These are phyloP conservation scores for Ochropleura leucogaster DNA, from an alignment of 2,888 invertebrate species.

Conservation along the genomic window DNA sequence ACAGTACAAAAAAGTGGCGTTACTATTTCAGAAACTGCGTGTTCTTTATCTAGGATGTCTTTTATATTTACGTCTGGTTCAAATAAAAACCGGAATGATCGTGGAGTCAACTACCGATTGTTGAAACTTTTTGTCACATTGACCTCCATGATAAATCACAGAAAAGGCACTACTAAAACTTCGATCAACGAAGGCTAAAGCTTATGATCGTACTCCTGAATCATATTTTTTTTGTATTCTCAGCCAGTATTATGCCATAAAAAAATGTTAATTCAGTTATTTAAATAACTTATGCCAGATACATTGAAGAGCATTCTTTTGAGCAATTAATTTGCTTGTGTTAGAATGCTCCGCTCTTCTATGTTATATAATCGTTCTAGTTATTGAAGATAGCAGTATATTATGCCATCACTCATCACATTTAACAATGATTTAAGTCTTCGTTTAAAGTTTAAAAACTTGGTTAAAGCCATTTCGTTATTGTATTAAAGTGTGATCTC, in stretches of 20 bases:
- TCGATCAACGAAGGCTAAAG: no score
- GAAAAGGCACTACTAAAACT: no score
- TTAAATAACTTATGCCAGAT: no score
- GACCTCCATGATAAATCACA: background rate
- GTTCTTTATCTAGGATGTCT: background rate
- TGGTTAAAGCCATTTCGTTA: background rate
- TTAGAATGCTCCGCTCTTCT: no score
- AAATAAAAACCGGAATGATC: conserved; percentile 24
- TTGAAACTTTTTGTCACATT: conserved; percentile 18
- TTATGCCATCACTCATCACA: no score
- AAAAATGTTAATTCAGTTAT: no score
- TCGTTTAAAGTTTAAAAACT: background rate
- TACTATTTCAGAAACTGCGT: background rate
- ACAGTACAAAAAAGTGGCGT: background rate
- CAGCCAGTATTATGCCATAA: background rate
- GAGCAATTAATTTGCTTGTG: no score
- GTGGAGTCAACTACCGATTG: conserved; percentile 8
- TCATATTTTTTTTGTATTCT: background rate
- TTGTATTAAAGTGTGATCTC: background rate
- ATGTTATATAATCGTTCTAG: no score
- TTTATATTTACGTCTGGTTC: background rate
- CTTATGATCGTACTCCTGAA: no score
- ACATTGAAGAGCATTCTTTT: no score
- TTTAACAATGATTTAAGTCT: background rate
- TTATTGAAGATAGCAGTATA: no score